phyloP scores from a whole-genome alignment of 2,888 invertebrate species.

The Drosophila kuntzei region DNA sequence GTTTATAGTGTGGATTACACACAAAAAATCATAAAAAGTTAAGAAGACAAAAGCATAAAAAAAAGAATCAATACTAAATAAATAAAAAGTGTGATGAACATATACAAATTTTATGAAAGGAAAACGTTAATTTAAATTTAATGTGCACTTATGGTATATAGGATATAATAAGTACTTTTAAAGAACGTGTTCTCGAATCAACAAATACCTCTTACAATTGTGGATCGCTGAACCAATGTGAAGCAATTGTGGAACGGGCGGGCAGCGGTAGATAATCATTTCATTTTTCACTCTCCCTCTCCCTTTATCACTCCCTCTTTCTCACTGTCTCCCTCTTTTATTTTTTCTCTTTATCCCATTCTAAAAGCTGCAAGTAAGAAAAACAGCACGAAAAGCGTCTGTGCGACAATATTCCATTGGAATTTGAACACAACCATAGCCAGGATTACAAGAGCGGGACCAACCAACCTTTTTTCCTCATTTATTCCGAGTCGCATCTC shows the following conservation, averaged over 20 bases:
- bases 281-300: slow-evolving; percentile 26
- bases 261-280: slow-evolving; percentile 24
- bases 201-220: slow-evolving; percentile 74
- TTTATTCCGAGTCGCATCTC: slow-evolving; percentile 15
- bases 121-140: slow-evolving; percentile 10
- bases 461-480: slow-evolving; percentile 58
- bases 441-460: slow-evolving; percentile 20
- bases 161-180: slow-evolving; percentile 12
- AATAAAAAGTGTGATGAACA: background rate
- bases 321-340: slow-evolving; percentile 8
- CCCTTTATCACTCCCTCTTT: slow-evolving; percentile 9
- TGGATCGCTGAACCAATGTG: slow-evolving; percentile 69
- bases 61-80: background rate
- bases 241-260: slow-evolving; percentile 69
- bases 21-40: slow-evolving; percentile 6
- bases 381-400: background rate
- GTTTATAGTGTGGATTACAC: slow-evolving; percentile 1
- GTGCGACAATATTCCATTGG: slow-evolving; percentile 6
- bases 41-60: slow-evolving; percentile 9
- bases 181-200: slow-evolving; percentile 25
- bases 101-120: slow-evolving; percentile 1
- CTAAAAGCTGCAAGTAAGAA: slow-evolving; percentile 45
- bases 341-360: slow-evolving; percentile 4
- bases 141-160: slow-evolving; percentile 19
- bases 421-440: slow-evolving; percentile 28